Evolutionary conservation across 2,113 vertebrate genomes (phyloP).

Genomic region (Syrrhaptes paradoxus): DNA sequence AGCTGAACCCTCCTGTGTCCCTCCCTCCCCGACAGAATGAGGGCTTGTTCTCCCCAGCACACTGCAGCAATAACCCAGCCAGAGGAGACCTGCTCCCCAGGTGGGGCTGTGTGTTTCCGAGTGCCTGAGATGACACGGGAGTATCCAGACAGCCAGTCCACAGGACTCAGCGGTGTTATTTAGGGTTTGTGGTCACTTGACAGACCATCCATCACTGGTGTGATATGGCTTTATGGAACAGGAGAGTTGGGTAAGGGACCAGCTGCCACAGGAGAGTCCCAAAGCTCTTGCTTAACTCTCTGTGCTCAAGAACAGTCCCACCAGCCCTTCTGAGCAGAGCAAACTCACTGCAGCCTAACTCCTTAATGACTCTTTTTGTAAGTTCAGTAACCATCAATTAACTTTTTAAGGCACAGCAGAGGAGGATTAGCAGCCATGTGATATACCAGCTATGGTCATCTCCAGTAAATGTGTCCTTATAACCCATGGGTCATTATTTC

Average conservation of each 20-base stretch:
- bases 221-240: neutral
- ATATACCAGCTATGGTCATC: neutral
- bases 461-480: neutral
- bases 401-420: neutral
- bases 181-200: neutral
- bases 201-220: neutral
- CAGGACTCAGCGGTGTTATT: neutral
- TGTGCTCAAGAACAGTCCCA: neutral
- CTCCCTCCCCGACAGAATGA: neutral
- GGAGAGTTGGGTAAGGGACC: neutral
- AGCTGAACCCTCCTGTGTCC: neutral
- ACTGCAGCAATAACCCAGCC: neutral
- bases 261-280: neutral
- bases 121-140: neutral
- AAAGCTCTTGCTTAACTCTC: neutral
- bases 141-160: neutral
- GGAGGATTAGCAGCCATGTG: neutral
- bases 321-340: neutral
- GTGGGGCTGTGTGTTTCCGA: neutral
- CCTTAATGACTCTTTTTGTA: neutral
- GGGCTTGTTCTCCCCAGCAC: fast-evolving
- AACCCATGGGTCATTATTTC: neutral
- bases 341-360: neutral
- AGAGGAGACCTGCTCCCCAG: neutral
- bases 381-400: neutral